These are phyloP conservation scores for Pseudochromis fuscus DNA, from an alignment of 2,797 vertebrate genomes.

Conservation along the genomic window DNA sequence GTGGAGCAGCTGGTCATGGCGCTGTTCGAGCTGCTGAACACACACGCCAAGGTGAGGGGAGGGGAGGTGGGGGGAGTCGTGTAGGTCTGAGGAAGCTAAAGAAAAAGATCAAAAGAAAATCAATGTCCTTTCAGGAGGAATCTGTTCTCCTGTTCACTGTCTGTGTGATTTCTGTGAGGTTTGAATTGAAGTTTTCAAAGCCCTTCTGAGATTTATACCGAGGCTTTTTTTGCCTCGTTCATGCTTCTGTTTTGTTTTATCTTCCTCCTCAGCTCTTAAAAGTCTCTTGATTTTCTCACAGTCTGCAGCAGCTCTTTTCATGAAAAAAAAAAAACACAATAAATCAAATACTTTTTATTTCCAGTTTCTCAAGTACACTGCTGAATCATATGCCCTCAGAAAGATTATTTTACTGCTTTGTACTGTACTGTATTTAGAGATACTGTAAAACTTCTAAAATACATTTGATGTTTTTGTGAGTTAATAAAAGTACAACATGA, in stretches of 20 bases:
- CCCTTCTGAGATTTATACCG: conserved; percentile 33
- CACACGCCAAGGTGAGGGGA: conserved; percentile 91
- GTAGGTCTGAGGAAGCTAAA: background rate
- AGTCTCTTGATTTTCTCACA: conserved; percentile 50
- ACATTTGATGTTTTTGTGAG: background rate
- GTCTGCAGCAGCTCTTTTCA: conserved; percentile 46
- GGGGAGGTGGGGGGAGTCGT: background rate
- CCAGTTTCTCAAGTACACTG: conserved; percentile 29
- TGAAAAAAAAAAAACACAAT: conserved; percentile 39
- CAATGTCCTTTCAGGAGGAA: conserved; percentile 1
- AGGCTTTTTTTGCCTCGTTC: conserved; percentile 36
- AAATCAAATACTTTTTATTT: conserved; percentile 65
- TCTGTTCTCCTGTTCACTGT: background rate
- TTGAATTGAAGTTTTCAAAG: conserved; percentile 34
- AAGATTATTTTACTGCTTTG: background rate
- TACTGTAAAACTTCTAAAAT: background rate
- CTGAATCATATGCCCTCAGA: conserved; percentile 11
- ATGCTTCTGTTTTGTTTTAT: conserved; percentile 39
- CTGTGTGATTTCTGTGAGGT: conserved; percentile 13
- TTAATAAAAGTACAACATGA: background rate
- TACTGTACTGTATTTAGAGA: background rate
- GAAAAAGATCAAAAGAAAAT: conserved; percentile 10
- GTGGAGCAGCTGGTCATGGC: conserved; percentile 94
- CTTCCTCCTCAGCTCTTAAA: conserved; percentile 27
- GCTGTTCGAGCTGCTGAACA: conserved; percentile 95